These are phyloP conservation scores for Astropecten irregularis DNA, from an alignment of 53 echinoderm and acorn worm genomes.

Conservation along the genomic window DNA sequence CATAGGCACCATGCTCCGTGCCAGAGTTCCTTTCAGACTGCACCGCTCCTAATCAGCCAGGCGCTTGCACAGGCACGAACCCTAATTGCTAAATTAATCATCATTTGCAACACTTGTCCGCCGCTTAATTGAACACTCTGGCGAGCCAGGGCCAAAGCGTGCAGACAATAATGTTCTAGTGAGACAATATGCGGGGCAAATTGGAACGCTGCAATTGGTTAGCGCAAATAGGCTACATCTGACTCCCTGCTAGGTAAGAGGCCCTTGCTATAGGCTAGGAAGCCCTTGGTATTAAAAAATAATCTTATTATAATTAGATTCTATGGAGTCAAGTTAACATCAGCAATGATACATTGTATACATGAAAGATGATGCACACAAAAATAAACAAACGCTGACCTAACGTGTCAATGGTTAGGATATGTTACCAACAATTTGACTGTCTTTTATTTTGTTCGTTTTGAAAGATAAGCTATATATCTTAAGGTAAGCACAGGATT, in stretches of 20 bases:
- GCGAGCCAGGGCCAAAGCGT: conserved; percentile 21
- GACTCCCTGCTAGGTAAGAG: too few relatives aligned
- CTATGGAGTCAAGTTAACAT: conserved; percentile 15
- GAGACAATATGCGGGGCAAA: conserved; percentile 19
- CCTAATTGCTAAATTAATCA: conserved; percentile 62
- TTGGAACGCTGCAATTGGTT: conserved; percentile 21
- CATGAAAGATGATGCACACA: too few relatives aligned
- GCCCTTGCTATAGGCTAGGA: too few relatives aligned
- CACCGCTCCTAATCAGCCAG: conserved; percentile 49
- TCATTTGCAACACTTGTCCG: conserved; percentile 63
- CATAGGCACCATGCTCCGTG: conserved; percentile 22
- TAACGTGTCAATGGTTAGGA: too few relatives aligned
- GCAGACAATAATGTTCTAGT: conserved; percentile 20
- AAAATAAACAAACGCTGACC: too few relatives aligned
- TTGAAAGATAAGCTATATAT: too few relatives aligned
- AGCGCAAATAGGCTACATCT: not conserved
- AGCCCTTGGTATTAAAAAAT: conserved; percentile 11
- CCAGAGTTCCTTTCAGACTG: too few relatives aligned
- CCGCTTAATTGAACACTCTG: conserved; percentile 52
- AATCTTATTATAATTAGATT: conserved; percentile 52
- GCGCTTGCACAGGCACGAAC: conserved; percentile 46
- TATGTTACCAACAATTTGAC: too few relatives aligned
- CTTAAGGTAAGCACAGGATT: too few relatives aligned
- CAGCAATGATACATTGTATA: too few relatives aligned
- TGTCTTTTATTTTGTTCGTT: too few relatives aligned